phyloP scores from a whole-genome alignment of 2,113 vertebrate species.

The Craseonycteris thonglongyai region DNA sequence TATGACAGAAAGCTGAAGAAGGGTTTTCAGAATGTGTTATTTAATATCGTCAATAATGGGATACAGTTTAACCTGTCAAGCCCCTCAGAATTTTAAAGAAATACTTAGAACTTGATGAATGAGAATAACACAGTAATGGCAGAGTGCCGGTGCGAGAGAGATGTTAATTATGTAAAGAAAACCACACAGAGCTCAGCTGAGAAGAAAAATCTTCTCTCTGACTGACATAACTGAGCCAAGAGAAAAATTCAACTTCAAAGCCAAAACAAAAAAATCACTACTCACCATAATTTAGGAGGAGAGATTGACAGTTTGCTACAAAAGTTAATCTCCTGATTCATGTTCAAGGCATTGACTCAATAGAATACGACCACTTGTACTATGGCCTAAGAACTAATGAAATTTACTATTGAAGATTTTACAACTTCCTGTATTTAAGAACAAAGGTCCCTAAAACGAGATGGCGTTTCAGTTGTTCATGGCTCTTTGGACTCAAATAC shows the following conservation, averaged over 20 bases:
- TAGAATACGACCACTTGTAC: constrained; percentile 60
- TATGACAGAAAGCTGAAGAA: not conserved
- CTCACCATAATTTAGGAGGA: constrained; percentile 53
- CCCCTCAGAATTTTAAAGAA: constrained; percentile 58
- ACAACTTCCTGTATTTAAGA: constrained; percentile 70
- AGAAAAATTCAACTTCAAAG: constrained; percentile 69
- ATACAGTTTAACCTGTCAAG: constrained; percentile 46
- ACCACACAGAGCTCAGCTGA: not conserved
- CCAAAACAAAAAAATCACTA: constrained; percentile 31
- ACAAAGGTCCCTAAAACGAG: constrained; percentile 60
- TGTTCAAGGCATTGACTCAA: constrained; percentile 51
- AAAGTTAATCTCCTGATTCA: constrained; percentile 62
- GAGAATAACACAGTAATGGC: constrained; percentile 62
- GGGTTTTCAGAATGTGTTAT: constrained; percentile 12
- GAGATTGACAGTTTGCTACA: constrained; percentile 61
- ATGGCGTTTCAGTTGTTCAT: constrained; percentile 28
- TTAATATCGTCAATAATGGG: constrained; percentile 46
- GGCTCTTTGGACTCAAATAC: constrained; percentile 31
- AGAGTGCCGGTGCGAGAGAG: not conserved
- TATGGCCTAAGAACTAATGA: constrained; percentile 66
- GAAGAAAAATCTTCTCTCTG: constrained; percentile 48
- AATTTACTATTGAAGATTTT: constrained; percentile 69
- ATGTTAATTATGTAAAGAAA: constrained; percentile 66
- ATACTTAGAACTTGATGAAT: constrained; percentile 60
- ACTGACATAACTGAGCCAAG: constrained; percentile 50